Evolutionary conservation across 2,888 invertebrate genomes (phyloP).

Genomic region (Apomyelois bistriatella): DNA sequence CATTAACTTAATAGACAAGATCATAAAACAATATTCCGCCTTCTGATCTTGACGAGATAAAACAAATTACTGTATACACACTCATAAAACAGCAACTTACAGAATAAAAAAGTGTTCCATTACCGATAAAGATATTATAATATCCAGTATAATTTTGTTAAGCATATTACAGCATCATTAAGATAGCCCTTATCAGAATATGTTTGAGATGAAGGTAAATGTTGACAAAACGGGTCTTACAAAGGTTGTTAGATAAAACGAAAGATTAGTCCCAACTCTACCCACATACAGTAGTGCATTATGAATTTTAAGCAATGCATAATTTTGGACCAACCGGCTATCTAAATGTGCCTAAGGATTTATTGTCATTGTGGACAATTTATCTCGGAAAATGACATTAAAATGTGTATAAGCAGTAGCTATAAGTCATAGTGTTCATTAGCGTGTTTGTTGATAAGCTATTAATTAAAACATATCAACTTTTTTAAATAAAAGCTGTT

Average conservation of each 20-base stretch:
- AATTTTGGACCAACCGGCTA: conserved; percentile 48
- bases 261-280: conserved; percentile 50
- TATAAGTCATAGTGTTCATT: background rate
- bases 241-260: conserved; percentile 50
- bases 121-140: conserved; percentile 58
- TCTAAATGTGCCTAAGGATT: conserved; percentile 52
- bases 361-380: conserved; percentile 32
- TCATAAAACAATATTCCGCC: conserved; percentile 2
- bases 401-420: background rate
- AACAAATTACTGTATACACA: conserved; percentile 40
- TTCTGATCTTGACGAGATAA: conserved; percentile 34
- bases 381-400: conserved; percentile 6
- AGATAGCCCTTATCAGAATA: conserved; percentile 58
- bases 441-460: background rate
- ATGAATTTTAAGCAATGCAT: conserved; percentile 55
- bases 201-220: conserved; percentile 49
- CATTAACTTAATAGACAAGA: conserved; percentile 3
- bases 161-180: conserved; percentile 55
- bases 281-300: conserved; percentile 62
- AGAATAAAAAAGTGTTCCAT: conserved; percentile 51
- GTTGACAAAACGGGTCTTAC: conserved; percentile 49
- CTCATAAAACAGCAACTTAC: conserved; percentile 48
- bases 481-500: background rate
- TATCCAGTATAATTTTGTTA: conserved; percentile 45
- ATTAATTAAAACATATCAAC: background rate